Percentiles rank a stretch among this genome's conserved stretches.
These are phyloP conservation scores for Phrynocephalus forsythii DNA, from an alignment of 2,797 vertebrate species.

Conservation along the genomic window DNA sequence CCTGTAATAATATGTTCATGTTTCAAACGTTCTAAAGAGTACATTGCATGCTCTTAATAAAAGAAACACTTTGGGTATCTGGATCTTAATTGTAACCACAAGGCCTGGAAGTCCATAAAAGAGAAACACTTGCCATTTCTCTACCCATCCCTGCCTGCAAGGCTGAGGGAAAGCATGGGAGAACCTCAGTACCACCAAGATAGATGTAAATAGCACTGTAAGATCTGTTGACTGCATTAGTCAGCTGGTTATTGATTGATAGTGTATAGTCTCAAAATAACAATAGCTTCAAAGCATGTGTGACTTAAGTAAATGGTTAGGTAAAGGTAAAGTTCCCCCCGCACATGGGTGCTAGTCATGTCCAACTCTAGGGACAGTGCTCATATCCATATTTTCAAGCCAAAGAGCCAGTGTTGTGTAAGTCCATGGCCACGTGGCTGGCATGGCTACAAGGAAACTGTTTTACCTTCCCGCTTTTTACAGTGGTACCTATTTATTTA, in stretches of 20 bases:
- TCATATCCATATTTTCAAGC: too few species aligned
- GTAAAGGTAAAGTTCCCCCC: too few species aligned
- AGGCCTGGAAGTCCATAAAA: background rate
- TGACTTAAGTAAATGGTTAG: background rate
- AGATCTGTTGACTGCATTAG: background rate
- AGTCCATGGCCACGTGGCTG: too few species aligned
- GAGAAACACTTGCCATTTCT: background rate
- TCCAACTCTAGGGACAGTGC: too few species aligned
- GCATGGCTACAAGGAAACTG: too few species aligned
- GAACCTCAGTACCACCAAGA: background rate
- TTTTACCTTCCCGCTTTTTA: too few species aligned
- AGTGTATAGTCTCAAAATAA: background rate
- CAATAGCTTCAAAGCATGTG: background rate
- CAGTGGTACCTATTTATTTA: too few species aligned
- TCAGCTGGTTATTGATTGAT: background rate
- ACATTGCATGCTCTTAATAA: constrained; percentile 1
- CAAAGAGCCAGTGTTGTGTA: too few species aligned
- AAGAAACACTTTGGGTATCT: background rate
- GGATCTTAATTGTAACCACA: background rate
- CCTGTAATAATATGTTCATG: background rate
- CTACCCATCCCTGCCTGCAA: background rate
- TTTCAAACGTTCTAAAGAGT: constrained; percentile 3
- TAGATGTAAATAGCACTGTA: background rate
- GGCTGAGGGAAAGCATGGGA: background rate
- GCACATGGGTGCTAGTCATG: too few species aligned